Percentiles rank a stretch among this genome's conserved stretches.
Evolutionary conservation across 1,140 invertebrate genomes (phyloP).

Genomic region (Mycetomoellerius zeteki): DNA sequence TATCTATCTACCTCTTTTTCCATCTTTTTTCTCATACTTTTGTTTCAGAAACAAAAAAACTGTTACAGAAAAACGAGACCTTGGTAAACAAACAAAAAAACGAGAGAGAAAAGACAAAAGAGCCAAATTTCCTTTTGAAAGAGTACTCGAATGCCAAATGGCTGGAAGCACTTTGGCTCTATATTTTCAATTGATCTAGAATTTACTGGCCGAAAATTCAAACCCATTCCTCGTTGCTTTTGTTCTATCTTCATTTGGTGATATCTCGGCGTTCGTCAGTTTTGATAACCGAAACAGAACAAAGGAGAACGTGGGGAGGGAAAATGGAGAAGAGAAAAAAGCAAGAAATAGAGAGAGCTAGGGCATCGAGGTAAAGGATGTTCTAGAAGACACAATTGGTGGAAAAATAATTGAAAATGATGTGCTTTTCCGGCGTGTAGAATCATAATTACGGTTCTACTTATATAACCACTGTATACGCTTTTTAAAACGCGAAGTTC

Average conservation of each 20-base stretch:
- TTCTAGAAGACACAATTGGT: not conserved
- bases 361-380: not conserved
- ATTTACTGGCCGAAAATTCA: slow-evolving; percentile 1
- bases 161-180: slow-evolving; percentile 5
- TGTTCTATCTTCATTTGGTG: not conserved
- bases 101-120: not conserved
- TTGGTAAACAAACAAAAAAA: not conserved
- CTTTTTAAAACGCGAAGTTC: not conserved
- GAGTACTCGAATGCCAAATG: slow-evolving; percentile 7
- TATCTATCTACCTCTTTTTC: not conserved
- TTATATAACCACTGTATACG: not conserved
- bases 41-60: not conserved
- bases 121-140: slow-evolving; percentile 26
- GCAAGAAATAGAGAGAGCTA: not conserved
- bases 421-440: not conserved
- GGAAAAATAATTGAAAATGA: not conserved
- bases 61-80: slow-evolving; percentile 3
- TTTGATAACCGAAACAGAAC: not conserved
- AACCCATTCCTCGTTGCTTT: not conserved
- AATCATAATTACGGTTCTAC: slow-evolving; percentile 10
- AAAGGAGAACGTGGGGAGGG: not conserved
- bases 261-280: slow-evolving; percentile 6
- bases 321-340: not conserved
- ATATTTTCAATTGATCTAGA: slow-evolving; percentile 11
- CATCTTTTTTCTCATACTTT: slow-evolving; percentile 16